Conservation (phyloP, 2,797 vertebrate species). For the Helostoma temminkii region DNA sequence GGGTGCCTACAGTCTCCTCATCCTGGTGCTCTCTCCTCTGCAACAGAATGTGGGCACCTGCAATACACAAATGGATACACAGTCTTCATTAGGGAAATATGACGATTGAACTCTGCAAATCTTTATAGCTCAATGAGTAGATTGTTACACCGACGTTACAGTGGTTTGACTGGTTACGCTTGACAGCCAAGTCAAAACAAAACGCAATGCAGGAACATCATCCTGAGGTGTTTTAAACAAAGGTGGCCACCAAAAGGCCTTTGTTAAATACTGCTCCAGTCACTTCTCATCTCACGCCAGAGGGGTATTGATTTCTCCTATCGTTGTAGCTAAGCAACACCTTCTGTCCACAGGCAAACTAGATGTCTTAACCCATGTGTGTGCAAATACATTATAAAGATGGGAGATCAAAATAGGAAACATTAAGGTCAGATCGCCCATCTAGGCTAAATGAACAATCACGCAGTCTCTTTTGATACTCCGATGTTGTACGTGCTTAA, state of each 20-base stretch:
- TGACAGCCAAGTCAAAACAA: constrained; percentile 27
- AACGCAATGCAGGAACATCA: constrained; percentile 4
- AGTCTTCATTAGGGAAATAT: constrained; percentile 30
- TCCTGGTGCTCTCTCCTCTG: constrained; percentile 95
- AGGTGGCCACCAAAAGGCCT: constrained; percentile 30
- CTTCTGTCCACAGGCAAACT: constrained; percentile 49
- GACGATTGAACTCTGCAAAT: constrained; percentile 4
- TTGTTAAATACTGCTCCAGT: constrained; percentile 59
- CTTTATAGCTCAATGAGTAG: constrained; percentile 14
- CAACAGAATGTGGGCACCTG: constrained; percentile 85
- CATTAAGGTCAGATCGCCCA: constrained; percentile 16
- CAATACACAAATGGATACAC: constrained; percentile 49
- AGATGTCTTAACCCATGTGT: constrained; percentile 40
- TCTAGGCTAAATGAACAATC: constrained; percentile 22
- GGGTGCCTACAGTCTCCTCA: constrained; percentile 96
- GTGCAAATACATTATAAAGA: constrained; percentile 28
- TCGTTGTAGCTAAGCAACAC: constrained; percentile 72
- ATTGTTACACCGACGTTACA: constrained; percentile 1
- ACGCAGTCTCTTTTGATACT: constrained; percentile 1
- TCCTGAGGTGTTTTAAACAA: constrained; percentile 34
- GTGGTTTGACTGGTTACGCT: constrained; percentile 14
- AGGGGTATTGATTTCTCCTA: constrained; percentile 67
- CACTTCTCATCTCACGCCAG: constrained; percentile 55
- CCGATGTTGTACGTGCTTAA: constrained; percentile 28
- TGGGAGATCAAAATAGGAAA: constrained; percentile 26